Evolutionary conservation across 1,140 invertebrate species (phyloP).

Genomic region (Aethina tumida): DNA sequence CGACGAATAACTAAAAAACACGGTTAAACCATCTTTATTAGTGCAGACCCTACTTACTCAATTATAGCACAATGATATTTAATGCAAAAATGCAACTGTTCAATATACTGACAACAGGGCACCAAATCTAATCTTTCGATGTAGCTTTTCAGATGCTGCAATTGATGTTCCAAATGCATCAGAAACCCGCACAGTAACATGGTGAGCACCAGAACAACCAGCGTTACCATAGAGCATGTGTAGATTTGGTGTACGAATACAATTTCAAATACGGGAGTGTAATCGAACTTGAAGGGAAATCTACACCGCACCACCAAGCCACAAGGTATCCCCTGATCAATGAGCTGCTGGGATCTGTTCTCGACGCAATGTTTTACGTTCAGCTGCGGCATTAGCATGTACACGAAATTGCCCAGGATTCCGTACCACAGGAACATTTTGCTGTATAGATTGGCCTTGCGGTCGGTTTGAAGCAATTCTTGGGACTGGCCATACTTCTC

Average conservation of each 20-base stretch:
- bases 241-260: slow-evolving; percentile 22
- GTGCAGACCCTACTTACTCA: slow-evolving; percentile 15
- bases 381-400: slow-evolving; percentile 21
- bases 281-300: slow-evolving; percentile 22
- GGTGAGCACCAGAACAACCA: slow-evolving; percentile 22
- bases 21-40: slow-evolving; percentile 5
- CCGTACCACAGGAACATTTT: slow-evolving; percentile 25
- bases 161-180: slow-evolving; percentile 21
- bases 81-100: slow-evolving; percentile 13
- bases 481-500: slow-evolving; percentile 13
- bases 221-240: slow-evolving; percentile 19
- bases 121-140: slow-evolving; percentile 9
- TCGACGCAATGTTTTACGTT: slow-evolving; percentile 16
- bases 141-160: slow-evolving; percentile 18
- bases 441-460: slow-evolving; percentile 19
- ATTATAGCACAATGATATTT: slow-evolving; percentile 24
- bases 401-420: slow-evolving; percentile 23
- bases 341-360: slow-evolving; percentile 11
- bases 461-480: slow-evolving; percentile 13
- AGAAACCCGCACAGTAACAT: slow-evolving; percentile 25
- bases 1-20: slow-evolving; percentile 20
- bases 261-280: slow-evolving; percentile 21
- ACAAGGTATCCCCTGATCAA: slow-evolving; percentile 21
- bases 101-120: slow-evolving; percentile 4
- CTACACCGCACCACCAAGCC: slow-evolving; percentile 20